phyloP scores from a whole-genome alignment of 2,113 vertebrate genomes.

The Neogobius melanostomus region DNA sequence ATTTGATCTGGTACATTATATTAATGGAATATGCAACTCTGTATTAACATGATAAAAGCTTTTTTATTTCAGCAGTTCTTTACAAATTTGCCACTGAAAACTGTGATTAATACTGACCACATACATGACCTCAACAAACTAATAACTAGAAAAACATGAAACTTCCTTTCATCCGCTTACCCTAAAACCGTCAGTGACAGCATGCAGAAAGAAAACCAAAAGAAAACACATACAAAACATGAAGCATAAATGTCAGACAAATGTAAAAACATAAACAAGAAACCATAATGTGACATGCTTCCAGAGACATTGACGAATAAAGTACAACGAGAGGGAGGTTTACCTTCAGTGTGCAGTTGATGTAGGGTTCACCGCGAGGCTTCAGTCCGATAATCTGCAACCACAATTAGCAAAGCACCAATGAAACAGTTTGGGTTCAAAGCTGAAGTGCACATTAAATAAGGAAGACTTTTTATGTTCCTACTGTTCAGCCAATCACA shows the following conservation, averaged over 20 bases:
- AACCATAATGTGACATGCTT: conserved; percentile 22
- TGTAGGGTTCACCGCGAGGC: conserved; percentile 82
- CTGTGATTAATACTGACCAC: no score
- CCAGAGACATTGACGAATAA: conserved; percentile 24
- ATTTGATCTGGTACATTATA: no score
- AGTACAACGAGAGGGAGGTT: conserved; percentile 55
- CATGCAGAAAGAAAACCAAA: conserved; percentile 83
- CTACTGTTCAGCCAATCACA: no score
- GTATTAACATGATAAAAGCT: no score
- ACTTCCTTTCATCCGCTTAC: conserved; percentile 55
- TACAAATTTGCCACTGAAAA: no score
- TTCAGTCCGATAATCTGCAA: conserved; percentile 91
- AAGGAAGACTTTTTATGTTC: no score
- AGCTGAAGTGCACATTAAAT: neutral
- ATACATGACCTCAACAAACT: no score
- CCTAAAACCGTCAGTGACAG: conserved; percentile 83
- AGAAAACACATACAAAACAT: conserved; percentile 55
- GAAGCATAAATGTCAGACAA: conserved; percentile 53
- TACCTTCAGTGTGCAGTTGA: conserved; percentile 87
- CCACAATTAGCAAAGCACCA: neutral
- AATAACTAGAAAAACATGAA: no score
- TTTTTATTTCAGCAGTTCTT: no score
- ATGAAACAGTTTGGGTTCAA: neutral
- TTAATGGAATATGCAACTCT: no score
- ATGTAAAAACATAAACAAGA: conserved; percentile 49